Base-by-base conservation (phyloP, 2,888 invertebrate species). In the Ferdinandea cuprea region DNA sequence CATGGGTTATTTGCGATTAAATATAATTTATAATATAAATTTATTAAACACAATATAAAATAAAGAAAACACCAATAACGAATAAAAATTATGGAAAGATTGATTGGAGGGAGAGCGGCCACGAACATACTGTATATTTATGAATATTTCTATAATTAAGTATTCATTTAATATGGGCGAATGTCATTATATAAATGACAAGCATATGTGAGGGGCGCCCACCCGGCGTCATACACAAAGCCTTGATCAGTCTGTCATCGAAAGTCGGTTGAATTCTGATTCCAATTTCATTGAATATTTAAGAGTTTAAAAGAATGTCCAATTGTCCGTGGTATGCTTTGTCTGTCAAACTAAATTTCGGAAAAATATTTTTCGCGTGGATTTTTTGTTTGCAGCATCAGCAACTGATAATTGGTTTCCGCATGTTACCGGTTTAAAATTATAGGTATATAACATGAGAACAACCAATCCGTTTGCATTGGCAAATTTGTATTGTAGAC, bases 21-120 rank as follows among this genome's bases (percentile, higher is more conserved):
- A 78, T 78, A 83, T 83, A 83, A 83, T 83, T 83, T 78, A 83
- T 72, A 59, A 58, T 72, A 68, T 56, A 78, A 68, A 65, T 72
- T 71, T 81, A 58, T 76, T 76, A 69, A 76, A 59, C 52, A 69
- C 52, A 69, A 76, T 58, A 74, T 52, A n/a, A 8, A 8, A 13
- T 37, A 30, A n/a, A 50, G 19, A 32, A 28, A 44, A 17, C 46
- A 25, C 15, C 13, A 32, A 21, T 13, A 58, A 25, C 13, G 50
- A 32, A 13, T 8, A 25, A 42, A 68, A 78, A 83, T 83, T 83
- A 83, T 78, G 48, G 66, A 83, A 72, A 83, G 83, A 83, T 78
- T 83, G 83, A 83, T 83, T 83, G 68, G 40, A 61, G 72, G 66
- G 15, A 61, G 48, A 56, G 35, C 44, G 32, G 65, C 13, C 50